Percentiles rank a stretch among this genome's conserved stretches.
Conservation (phyloP, 2,888 invertebrate genomes). For the Galerucella nymphaeae region DNA sequence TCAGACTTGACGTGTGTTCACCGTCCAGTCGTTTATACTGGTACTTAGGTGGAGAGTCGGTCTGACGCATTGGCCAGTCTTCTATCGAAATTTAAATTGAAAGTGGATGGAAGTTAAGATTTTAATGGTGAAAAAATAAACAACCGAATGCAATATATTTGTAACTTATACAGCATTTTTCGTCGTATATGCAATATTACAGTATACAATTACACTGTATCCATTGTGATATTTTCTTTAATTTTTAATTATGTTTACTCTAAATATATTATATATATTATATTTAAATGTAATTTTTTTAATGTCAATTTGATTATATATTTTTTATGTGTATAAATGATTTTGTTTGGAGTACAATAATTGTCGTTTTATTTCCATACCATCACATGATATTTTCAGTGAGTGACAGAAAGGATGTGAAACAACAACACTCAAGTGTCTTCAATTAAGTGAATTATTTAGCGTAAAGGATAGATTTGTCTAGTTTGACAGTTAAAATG, state of each 20-base stretch:
- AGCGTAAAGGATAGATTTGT: too few species aligned
- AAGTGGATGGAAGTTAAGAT: neutral
- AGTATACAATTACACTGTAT: constrained; percentile 29
- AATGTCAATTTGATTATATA: constrained; percentile 27
- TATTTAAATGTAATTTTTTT: constrained; percentile 24
- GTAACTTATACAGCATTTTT: constrained; percentile 1
- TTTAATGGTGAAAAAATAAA: constrained; percentile 1
- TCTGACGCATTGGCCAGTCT: too few species aligned
- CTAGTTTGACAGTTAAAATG: too few species aligned
- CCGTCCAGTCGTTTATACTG: too few species aligned
- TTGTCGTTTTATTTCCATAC: neutral
- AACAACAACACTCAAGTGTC: too few species aligned
- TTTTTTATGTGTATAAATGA: constrained; percentile 33
- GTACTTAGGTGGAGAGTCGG: too few species aligned
- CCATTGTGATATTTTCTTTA: constrained; percentile 40
- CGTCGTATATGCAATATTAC: constrained; percentile 21
- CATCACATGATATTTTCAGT: neutral
- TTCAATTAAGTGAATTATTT: too few species aligned
- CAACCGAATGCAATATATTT: constrained; percentile 7
- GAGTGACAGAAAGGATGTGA: too few species aligned
- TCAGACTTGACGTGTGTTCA: too few species aligned
- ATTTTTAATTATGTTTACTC: constrained; percentile 29
- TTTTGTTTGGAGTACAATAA: constrained; percentile 21
- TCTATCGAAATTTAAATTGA: neutral
- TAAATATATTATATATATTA: constrained; percentile 3